These are phyloP conservation scores for Adelognathus sp. DNA, from an alignment of 2,888 invertebrate genomes.

Conservation along the genomic window DNA sequence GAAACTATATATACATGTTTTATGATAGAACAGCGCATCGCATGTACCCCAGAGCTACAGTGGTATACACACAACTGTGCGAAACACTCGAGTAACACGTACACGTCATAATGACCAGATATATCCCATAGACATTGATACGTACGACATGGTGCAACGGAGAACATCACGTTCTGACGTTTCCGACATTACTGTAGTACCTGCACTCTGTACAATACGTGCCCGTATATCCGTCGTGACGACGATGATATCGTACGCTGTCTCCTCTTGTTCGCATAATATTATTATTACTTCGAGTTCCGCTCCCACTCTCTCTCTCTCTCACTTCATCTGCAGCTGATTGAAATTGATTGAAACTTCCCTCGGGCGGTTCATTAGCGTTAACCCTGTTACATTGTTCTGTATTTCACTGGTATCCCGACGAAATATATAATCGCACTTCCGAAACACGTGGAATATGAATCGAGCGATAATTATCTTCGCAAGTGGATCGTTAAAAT, in stretches of 20 bases:
- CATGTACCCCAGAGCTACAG: background rate
- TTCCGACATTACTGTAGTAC: conserved; percentile 29
- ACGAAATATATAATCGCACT: conserved; percentile 8
- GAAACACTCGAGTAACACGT: conserved; percentile 41
- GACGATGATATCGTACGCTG: conserved; percentile 1
- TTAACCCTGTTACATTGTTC: conserved; percentile 7
- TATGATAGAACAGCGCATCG: background rate
- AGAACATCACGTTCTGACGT: conserved; percentile 36
- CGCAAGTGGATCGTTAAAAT: too few relatives aligned
- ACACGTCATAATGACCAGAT: conserved; percentile 34
- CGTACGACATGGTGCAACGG: conserved; percentile 35
- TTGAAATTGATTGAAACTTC: conserved; percentile 37
- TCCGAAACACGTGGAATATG: background rate
- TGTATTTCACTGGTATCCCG: background rate
- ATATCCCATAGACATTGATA: conserved; percentile 41
- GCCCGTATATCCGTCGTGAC: conserved; percentile 14
- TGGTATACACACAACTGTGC: conserved; percentile 3
- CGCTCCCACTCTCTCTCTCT: too few relatives aligned
- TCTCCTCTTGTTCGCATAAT: background rate
- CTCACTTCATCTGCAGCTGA: conserved; percentile 1
- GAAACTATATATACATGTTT: background rate
- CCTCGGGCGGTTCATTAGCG: background rate
- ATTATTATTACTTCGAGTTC: conserved; percentile 14
- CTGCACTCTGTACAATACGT: conserved; percentile 12
- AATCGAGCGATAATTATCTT: background rate